Base-by-base conservation (phyloP, 2,797 vertebrate species). In the Buphagus erythrorhynchus region DNA sequence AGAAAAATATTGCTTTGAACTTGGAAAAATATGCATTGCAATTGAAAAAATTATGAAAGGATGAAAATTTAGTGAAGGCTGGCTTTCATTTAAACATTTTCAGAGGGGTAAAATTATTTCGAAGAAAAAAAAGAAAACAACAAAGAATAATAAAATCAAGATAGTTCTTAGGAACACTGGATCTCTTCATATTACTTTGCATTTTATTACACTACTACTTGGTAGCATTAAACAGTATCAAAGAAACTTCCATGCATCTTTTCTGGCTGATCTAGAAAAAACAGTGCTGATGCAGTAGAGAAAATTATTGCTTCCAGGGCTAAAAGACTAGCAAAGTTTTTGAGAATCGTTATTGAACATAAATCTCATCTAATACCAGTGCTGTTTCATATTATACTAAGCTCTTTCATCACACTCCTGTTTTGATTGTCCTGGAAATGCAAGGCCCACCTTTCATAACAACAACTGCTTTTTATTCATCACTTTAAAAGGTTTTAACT, bases 61-160 rank as follows among this genome's bases (percentile, higher is more conserved):
- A 77, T 55, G 65, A 95, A 82, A 77, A 66, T 19, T 76, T 58
- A 63, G 33, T 83, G 75, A 90, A 73, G 54, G 40, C 4, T 93
- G 35, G 29, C 66, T 92, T 94, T 95, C 74, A 86, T 87, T 92
- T 95, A 89, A 93, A 84, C 28, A 6, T 94, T 81, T 95, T 81
- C 77, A 92, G 72, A 92, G 75, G 49, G 45, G 46, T 75, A 76
- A 86, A 80, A 55, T 81, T 54, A 45, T 42, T 88, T 68, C 65
- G 16, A 22, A 48, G 61, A 52, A 86, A 86, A 58, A 83, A 63
- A 66, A 54, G 9, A 59, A 84, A 59, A 42, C 33, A 68, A 43
- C 29, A 59, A 80, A 78, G 48, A 75, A 79, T 75, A 69, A 92
- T 69, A 58, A 90, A 87, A 81, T 85, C 40, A 90, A 90, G 49